Evolutionary conservation across 2,888 invertebrate species (phyloP).

Genomic region (Lingula anatina): DNA sequence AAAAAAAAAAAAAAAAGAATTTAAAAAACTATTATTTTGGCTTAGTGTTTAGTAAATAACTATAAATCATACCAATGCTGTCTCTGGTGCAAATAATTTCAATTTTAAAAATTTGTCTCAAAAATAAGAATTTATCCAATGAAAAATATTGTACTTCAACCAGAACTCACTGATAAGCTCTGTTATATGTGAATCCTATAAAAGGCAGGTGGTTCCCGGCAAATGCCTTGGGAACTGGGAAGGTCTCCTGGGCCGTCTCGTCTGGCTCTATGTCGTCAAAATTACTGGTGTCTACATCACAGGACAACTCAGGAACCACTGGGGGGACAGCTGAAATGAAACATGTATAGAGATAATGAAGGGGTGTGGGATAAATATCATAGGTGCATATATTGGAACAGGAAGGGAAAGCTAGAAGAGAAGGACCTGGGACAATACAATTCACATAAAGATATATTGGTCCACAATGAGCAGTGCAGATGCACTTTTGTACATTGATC

Average conservation of each 20-base stretch:
- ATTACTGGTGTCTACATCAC: constrained; percentile 97
- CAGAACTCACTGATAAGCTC: constrained; percentile 67
- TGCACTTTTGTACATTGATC: too few species aligned
- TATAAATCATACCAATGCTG: background rate
- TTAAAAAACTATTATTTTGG: background rate
- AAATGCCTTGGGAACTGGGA: constrained; percentile 94
- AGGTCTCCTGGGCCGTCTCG: constrained; percentile 81
- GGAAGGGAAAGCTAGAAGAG: background rate
- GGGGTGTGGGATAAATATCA: background rate
- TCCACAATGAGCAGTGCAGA: background rate
- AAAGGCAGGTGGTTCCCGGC: constrained; percentile 98
- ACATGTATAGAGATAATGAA: too few species aligned
- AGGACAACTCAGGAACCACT: constrained; percentile 88
- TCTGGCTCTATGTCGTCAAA: constrained; percentile 97
- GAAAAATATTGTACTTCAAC: background rate
- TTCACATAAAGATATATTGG: background rate
- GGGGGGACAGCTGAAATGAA: constrained; percentile 66
- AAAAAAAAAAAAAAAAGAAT: background rate
- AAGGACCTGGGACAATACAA: background rate
- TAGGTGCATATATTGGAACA: background rate
- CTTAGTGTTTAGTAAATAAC: background rate
- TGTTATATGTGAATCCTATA: constrained; percentile 88
- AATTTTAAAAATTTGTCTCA: background rate
- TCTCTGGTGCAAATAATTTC: background rate
- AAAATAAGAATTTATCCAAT: background rate